Base-by-base conservation (phyloP, 2,113 vertebrate species). In the Perca flavescens region DNA sequence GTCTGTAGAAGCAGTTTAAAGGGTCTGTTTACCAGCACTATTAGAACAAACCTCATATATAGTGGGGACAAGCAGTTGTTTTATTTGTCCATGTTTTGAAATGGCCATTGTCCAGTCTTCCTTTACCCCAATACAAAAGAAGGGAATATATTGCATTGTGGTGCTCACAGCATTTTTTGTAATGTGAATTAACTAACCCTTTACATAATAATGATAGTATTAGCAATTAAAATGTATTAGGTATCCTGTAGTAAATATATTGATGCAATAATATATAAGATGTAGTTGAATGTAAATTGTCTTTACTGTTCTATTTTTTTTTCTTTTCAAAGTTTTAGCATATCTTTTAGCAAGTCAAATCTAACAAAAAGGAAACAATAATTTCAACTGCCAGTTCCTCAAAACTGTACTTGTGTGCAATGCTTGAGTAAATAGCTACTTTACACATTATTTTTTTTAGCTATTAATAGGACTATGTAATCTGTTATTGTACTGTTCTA, bases 381-480 rank as follows among this genome's bases (percentile, higher is more conserved):
- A 19, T 34, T 63, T n/a, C 50, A 57, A 50, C 47, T 61, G 16
- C 21, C 34, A 36, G 13, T 49, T 74, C 57, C 12, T 47, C 11
- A 46, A 56, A 58, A 50, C 19, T n/a, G 8, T 34, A 46, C 2
- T 14, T 22, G 5, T 28, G 40, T 57, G 50, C 11, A 56, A 34
- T 66, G 57, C 14, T 15, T 53, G 15, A 77, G 63, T 43, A 43
- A 69, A 31, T 66, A 15, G 6, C 36, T 11, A 15, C 40, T 71
- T 71, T 14, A 71, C 61, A 43, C 28, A 49, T 79, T 40, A 49
- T 79, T 40, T 63, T 57, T 67, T 54, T 2, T 11, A 25, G 34
- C 49, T 56, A 61, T 67, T 61, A 34, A 66, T 31, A 60, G 25
- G 1, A 78, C 22, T 46, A 15, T 46, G 21, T 40, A 36, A 69